Evolutionary conservation across 1,140 invertebrate species (phyloP).

Genomic region (Drosophila ohnishii): DNA sequence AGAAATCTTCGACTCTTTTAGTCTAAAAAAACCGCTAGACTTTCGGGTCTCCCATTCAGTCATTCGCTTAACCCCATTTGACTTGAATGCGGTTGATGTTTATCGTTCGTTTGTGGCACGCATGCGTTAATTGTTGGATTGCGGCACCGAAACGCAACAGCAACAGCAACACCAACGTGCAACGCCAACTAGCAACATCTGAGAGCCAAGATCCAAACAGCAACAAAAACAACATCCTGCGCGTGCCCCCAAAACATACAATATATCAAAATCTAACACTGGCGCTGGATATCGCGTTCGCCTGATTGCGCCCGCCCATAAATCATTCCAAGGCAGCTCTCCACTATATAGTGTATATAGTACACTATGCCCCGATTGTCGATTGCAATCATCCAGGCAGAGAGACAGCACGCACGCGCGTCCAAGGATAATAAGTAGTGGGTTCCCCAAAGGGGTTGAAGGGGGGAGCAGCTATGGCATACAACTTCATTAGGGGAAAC

Average conservation of each 20-base stretch:
- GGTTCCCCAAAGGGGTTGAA: background rate
- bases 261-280: constrained; percentile 78
- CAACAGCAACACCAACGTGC: constrained; percentile 13
- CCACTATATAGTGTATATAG: constrained; percentile 12
- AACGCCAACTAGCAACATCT: constrained; percentile 34
- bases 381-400: constrained; percentile 72
- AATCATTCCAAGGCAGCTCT: constrained; percentile 65
- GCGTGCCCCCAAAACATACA: constrained; percentile 78
- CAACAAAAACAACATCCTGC: constrained; percentile 66
- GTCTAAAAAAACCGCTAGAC: background rate
- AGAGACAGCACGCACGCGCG: constrained; percentile 77
- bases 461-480: background rate
- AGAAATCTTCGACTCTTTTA: background rate
- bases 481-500: constrained; percentile 70
- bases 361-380: constrained; percentile 44
- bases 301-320: constrained; percentile 73
- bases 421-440: constrained; percentile 45
- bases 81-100: constrained; percentile 50
- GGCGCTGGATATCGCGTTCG: constrained; percentile 72
- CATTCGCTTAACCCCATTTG: constrained; percentile 51
- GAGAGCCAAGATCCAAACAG: constrained; percentile 20
- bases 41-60: constrained; percentile 11
- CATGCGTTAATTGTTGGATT: constrained; percentile 78
- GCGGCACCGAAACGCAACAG: constrained; percentile 38
- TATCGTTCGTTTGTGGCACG: constrained; percentile 66